Evolutionary conservation across 2,797 vertebrate species (phyloP), one percentile per base, ranked within the genome.

Genomic region (Lagorchestes hirsutus): DNA sequence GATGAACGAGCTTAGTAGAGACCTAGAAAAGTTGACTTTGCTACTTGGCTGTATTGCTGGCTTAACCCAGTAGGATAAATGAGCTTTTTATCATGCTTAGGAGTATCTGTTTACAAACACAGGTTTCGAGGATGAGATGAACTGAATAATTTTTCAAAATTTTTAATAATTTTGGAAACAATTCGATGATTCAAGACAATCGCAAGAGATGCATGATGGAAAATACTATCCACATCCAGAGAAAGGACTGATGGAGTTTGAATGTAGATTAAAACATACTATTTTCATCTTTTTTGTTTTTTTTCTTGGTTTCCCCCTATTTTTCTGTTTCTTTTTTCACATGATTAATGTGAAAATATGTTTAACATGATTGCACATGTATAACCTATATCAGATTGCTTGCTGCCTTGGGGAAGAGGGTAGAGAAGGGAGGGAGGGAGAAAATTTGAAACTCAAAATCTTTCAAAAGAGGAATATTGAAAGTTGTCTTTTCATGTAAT

Each of bases 71-170:
- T 92, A 92, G 96, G 92, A 54, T 59, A 95, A 97, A 96, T 96
- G n/a, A 90, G 31, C 91, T 92, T 97, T 97, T 97, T 92, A 93
- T 95, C 90, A 91, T 67, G 28, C 12, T 96, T 93, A 4, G 95
- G 94, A 94, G 74, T 34, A 91, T 96, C 95, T 97, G 92, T 95
- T 97, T 96, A 92, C 93, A 94, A 96, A 29, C 57, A 50, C 54
- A 94, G 9, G 22, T 91, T 91, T 96, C 91, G 94, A 93, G 57
- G 58, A 31, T 92, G 55, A 96, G 93, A 67, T 92, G 90, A 91
- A 92, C 52, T 90, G 90, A 96, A 93, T 96, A 22, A 91, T 93
- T 96, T 95, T 96, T 91, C 87, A 94, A 54, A 55, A 6, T 90
- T 94, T 96, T 87, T 16, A 31, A 29, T 95, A 22, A 34, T 94